These are phyloP conservation scores for Puffinus mauretanicus DNA, from an alignment of 2,113 vertebrate genomes.

Conservation along the genomic window DNA sequence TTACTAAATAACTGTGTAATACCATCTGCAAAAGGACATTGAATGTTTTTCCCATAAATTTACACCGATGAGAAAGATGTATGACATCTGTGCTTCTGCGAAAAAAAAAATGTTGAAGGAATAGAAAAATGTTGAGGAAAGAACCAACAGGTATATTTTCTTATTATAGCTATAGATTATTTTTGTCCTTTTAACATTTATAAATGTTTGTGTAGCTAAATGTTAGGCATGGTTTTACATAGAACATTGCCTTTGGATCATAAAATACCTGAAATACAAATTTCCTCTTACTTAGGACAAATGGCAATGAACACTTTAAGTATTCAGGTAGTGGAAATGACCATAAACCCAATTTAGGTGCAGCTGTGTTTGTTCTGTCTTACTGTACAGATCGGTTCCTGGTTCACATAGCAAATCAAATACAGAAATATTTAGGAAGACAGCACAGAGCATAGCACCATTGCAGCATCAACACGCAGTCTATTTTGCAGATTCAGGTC, in stretches of 20 bases:
- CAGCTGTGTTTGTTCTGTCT: not conserved
- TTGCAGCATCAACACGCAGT: not conserved
- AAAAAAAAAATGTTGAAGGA: not conserved
- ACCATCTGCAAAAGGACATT: not conserved
- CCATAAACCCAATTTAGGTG: not conserved
- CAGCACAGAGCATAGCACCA: fast-evolving
- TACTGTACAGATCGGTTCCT: not conserved
- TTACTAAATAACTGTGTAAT: not conserved
- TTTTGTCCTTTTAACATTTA: not conserved
- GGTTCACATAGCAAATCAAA: not conserved
- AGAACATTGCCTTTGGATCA: not conserved
- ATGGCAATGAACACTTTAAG: not conserved
- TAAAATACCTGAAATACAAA: not conserved
- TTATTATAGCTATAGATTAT: not conserved
- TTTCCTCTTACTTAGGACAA: not conserved
- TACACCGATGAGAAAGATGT: not conserved
- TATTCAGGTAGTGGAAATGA: not conserved
- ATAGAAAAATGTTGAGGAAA: not conserved
- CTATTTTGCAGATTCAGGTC: not conserved
- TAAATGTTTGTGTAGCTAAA: not conserved
- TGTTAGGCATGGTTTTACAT: not conserved
- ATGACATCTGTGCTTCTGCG: not conserved
- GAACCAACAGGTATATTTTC: not conserved
- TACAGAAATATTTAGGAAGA: not conserved
- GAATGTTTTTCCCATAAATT: not conserved